These are phyloP conservation scores for Telmatochromis brichardi DNA, from an alignment of 2,113 vertebrate genomes.

Conservation along the genomic window DNA sequence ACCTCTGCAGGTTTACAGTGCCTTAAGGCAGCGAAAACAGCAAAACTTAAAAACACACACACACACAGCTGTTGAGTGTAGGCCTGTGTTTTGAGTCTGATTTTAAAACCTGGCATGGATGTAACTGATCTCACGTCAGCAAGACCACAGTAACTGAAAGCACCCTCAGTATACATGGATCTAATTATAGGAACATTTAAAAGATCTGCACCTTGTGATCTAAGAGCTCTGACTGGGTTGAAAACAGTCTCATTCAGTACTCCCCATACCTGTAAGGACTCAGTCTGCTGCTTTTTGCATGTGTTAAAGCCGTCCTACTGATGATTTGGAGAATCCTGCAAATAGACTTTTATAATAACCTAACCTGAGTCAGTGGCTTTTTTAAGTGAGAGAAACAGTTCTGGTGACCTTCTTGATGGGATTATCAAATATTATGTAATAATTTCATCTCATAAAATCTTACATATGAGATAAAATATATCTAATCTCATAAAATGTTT, in stretches of 20 bases:
- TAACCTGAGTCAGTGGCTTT: background rate
- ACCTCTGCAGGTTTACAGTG: background rate
- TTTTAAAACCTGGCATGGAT: background rate
- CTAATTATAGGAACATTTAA: background rate
- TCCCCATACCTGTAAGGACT: background rate
- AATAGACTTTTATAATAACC: background rate
- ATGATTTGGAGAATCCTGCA: background rate
- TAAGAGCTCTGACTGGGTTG: background rate
- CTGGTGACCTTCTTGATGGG: background rate
- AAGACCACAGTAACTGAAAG: background rate
- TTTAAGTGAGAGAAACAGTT: background rate
- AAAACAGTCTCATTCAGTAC: background rate
- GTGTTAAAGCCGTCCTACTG: background rate
- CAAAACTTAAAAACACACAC: background rate
- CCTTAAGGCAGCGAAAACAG: background rate
- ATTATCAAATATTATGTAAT: background rate
- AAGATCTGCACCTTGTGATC: background rate
- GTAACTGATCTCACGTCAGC: background rate
- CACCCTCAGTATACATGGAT: background rate
- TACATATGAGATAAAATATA: background rate
- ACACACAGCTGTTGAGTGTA: background rate
- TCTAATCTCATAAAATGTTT: background rate
- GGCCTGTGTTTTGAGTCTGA: background rate
- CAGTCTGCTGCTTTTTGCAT: background rate
- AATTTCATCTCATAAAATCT: accelerated